Percentiles rank a stretch among this genome's conserved stretches.
Evolutionary conservation across 2,888 invertebrate species (phyloP).

Genomic region (Hyposoter didymator): DNA sequence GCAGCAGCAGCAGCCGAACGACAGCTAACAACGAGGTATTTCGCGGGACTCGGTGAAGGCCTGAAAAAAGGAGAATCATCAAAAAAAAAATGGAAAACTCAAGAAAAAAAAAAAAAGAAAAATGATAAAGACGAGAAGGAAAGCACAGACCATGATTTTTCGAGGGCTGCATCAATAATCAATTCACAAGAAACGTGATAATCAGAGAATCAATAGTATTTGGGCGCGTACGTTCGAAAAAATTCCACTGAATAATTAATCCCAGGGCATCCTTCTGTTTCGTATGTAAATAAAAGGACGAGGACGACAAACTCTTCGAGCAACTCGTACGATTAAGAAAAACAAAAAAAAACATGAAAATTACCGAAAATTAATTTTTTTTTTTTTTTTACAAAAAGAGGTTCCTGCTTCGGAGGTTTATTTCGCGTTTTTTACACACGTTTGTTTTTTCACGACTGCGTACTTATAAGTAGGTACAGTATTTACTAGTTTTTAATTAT

Average conservation of each 20-base stretch:
- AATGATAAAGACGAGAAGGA: constrained; percentile 3
- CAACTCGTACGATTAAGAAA: constrained; percentile 69
- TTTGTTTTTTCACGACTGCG: constrained; percentile 70
- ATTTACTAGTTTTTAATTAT: constrained; percentile 77
- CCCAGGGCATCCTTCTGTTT: constrained; percentile 71
- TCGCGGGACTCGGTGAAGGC: constrained; percentile 44
- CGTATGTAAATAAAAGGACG: constrained; percentile 68
- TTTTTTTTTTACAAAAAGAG: constrained; percentile 62
- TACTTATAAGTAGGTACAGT: constrained; percentile 83
- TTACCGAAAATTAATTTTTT: no score
- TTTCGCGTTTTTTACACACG: constrained; percentile 72
- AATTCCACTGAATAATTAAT: constrained; percentile 55
- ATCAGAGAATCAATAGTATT: constrained; percentile 67
- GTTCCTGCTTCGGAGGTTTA: constrained; percentile 47
- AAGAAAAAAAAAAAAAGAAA: background rate
- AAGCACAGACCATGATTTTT: constrained; percentile 57
- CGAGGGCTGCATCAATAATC: constrained; percentile 62
- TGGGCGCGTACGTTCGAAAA: constrained; percentile 58
- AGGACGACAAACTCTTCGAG: constrained; percentile 68
- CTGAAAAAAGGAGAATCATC: constrained; percentile 4
- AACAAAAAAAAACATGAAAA: background rate
- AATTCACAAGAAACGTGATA: constrained; percentile 63
- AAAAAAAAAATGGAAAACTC: background rate
- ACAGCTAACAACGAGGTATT: constrained; percentile 81
- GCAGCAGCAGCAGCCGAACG: constrained; percentile 76